Base-by-base conservation (phyloP, 2,797 vertebrate genomes). In the Sebastes baramenuke region DNA sequence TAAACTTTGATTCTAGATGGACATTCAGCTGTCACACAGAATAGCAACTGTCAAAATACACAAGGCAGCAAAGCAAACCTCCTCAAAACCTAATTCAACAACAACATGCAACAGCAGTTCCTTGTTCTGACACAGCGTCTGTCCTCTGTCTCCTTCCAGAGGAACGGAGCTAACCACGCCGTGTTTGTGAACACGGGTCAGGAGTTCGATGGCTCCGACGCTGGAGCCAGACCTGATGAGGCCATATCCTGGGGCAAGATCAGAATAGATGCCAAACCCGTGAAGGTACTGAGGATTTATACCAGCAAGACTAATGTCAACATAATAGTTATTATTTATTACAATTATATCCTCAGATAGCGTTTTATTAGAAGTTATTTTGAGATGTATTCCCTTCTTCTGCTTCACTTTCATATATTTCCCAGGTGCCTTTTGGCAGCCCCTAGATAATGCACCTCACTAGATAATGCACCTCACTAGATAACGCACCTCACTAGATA, bases 171-270 rank as follows among this genome's bases (percentile, higher is more conserved):
- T 0, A 96, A 99, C 72, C 98, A 96, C 16, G 93, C 95, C 0
- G 97, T 99, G 64, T 99, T 93, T n/a, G 95, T 99, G 56, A 99
- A 99, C 95, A 99, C 98, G 0, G 98, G 96, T 3, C 97, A 98
- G 89, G 98, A 99, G 89, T 99, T 99, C 13, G 98, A 99, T 1
- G 98, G 98, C 54, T 99, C 98, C 0, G 98, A 99, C 80, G 96
- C 98, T 0, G 98, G 98, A 0, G 98, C 98, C 2, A 93, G 94
- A 84, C 97, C 98, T 0, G 98, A 99, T 0, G 98, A 99, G 72
- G 98, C 98, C 0, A 92, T 99, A 8, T 99, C 98, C 42, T 99
- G 98, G 98, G 98, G 98, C 30, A 99, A 99, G 90, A 99, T 99
- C 91, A 95, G 95, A 52, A 60, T 88, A 72, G 97, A 98, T 0